These are phyloP conservation scores for Megaceryle maxima DNA, from an alignment of 2,113 vertebrate species.

Conservation along the genomic window DNA sequence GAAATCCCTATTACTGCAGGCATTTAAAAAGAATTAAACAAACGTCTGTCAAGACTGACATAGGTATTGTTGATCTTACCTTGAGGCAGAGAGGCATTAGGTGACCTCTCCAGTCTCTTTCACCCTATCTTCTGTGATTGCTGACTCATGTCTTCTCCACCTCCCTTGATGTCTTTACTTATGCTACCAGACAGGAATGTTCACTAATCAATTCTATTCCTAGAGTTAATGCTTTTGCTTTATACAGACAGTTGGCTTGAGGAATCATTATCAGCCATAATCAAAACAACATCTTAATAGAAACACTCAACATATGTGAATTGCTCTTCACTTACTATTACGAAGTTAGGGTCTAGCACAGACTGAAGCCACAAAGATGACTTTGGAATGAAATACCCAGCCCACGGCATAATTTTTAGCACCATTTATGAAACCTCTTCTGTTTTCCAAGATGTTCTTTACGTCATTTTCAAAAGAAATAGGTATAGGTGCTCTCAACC, in stretches of 20 bases:
- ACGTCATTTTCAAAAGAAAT: background rate
- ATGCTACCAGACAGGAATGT: background rate
- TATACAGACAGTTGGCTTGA: background rate
- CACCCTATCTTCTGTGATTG: background rate
- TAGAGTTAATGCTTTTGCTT: background rate
- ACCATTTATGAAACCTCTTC: background rate
- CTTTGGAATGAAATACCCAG: background rate
- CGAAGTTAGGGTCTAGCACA: background rate
- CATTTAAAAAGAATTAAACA: conserved; percentile 26
- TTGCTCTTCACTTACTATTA: background rate
- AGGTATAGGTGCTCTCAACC: background rate
- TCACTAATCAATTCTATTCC: conserved; percentile 20
- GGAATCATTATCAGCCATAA: conserved; percentile 2
- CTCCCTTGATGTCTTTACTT: background rate
- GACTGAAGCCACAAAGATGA: background rate
- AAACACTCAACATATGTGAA: background rate
- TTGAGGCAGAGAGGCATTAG: conserved; percentile 3
- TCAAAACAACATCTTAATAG: conserved; percentile 38
- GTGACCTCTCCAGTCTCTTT: background rate
- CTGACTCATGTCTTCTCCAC: background rate
- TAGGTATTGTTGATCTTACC: conserved; percentile 23
- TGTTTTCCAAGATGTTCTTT: background rate
- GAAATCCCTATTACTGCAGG: background rate
- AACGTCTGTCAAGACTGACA: background rate
- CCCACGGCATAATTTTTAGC: background rate